Evolutionary conservation across 2,888 invertebrate species (phyloP).

Genomic region (Conistra vaccinii): DNA sequence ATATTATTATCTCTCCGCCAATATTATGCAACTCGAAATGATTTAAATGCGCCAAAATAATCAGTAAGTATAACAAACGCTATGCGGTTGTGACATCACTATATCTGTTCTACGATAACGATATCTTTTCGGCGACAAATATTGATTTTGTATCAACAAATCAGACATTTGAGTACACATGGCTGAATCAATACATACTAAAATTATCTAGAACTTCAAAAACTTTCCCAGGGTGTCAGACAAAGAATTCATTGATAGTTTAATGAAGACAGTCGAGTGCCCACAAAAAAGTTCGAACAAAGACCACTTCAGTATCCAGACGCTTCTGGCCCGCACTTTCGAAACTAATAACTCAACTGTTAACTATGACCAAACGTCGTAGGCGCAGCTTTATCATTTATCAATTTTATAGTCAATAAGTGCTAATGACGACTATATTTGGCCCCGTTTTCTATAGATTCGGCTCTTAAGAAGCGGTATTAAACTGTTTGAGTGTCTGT

Average conservation of each 20-base stretch:
- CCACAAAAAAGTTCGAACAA: constrained; percentile 67
- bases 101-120: constrained; percentile 44
- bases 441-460: constrained; percentile 27
- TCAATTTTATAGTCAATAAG: constrained; percentile 56
- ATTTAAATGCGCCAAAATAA: constrained; percentile 51
- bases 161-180: constrained; percentile 63
- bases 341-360: constrained; percentile 61
- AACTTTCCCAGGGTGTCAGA: constrained; percentile 75
- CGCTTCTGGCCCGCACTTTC: constrained; percentile 60
- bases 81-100: constrained; percentile 45
- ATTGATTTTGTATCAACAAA: constrained; percentile 66
- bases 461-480: constrained; percentile 13
- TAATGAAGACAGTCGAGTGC: constrained; percentile 62
- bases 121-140: constrained; percentile 55
- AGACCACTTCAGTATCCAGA: constrained; percentile 61
- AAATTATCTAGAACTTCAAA: constrained; percentile 68
- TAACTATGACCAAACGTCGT: constrained; percentile 44
- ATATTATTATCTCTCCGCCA: constrained; percentile 17
- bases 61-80: constrained; percentile 18
- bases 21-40: constrained; percentile 51
- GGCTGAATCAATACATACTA: constrained; percentile 61
- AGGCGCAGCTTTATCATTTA: constrained; percentile 52
- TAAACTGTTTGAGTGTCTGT: constrained; percentile 18
- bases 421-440: constrained; percentile 44
- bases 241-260: constrained; percentile 75